Percentiles rank a stretch among this genome's conserved stretches.
Evolutionary conservation across 2,113 vertebrate species (phyloP).

Genomic region (Callocephalon fimbriatum): DNA sequence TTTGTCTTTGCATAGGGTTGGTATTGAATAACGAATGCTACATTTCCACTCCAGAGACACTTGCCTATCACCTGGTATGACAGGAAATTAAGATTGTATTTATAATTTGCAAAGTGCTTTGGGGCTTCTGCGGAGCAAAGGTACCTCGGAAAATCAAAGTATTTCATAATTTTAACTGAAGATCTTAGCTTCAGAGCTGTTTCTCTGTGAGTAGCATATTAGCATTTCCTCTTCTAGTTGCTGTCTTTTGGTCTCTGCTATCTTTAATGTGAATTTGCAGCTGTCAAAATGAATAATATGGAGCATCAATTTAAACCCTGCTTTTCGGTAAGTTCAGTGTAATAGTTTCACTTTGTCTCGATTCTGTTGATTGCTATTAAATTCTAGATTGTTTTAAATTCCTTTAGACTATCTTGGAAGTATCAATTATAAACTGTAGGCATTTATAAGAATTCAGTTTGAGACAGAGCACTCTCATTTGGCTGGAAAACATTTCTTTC

Average conservation of each 20-base stretch:
- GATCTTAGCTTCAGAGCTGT: constrained; percentile 71
- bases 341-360: constrained; percentile 79
- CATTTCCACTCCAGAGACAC: not conserved
- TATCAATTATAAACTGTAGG: constrained; percentile 76
- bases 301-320: constrained; percentile 79
- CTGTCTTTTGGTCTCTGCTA: constrained; percentile 72
- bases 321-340: constrained; percentile 76
- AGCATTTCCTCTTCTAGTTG: constrained; percentile 74
- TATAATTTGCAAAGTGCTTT: not conserved
- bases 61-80: not conserved
- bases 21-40: not conserved
- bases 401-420: constrained; percentile 72
- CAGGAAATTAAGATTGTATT: not conserved
- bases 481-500: constrained; percentile 25
- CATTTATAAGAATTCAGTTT: constrained; percentile 76
- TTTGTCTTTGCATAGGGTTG: not conserved
- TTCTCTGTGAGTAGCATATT: constrained; percentile 77
- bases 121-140: not conserved
- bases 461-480: constrained; percentile 53
- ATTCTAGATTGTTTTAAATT: constrained; percentile 80
- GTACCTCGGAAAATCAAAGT: constrained; percentile 45
- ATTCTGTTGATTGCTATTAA: constrained; percentile 83
- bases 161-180: constrained; percentile 69
- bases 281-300: constrained; percentile 85
- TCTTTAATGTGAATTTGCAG: constrained; percentile 80